These are phyloP conservation scores for Stegastes partitus DNA, from an alignment of 2,113 vertebrate genomes.

Conservation along the genomic window DNA sequence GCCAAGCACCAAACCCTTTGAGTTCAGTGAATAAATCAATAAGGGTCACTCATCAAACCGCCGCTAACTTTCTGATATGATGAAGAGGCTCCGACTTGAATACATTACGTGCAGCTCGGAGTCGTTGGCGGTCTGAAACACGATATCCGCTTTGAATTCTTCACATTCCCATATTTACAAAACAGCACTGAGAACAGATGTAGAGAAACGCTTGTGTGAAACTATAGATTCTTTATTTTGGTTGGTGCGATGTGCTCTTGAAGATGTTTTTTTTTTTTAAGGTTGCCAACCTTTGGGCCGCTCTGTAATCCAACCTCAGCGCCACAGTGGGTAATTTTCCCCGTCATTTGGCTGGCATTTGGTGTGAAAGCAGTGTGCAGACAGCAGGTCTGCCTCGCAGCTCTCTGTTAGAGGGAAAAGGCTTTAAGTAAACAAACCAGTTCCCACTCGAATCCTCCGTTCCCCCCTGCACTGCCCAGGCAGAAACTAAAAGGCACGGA, in stretches of 20 bases:
- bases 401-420: conserved; percentile 52
- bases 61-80: background rate
- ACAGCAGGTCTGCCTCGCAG: conserved; percentile 74
- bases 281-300: conserved; percentile 22
- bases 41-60: background rate
- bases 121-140: too few relatives aligned
- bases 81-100: too few relatives aligned
- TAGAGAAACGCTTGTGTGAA: background rate
- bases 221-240: conserved; percentile 11
- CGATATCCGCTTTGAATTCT: too few relatives aligned
- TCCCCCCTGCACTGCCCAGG: background rate
- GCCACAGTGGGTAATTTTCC: conserved; percentile 49
- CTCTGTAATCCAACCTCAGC: conserved; percentile 54
- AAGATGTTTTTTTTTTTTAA: conserved; percentile 24
- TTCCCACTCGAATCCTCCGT: conserved; percentile 42
- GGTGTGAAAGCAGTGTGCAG: conserved; percentile 50
- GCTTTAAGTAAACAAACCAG: conserved; percentile 59
- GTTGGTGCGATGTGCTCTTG: background rate
- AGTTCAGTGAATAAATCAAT: conserved; percentile 8
- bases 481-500: background rate
- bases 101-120: too few relatives aligned
- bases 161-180: background rate
- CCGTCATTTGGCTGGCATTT: conserved; percentile 59
- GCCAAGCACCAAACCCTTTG: background rate
- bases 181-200: conserved; percentile 17